Percentiles rank a stretch among this genome's conserved stretches.
phyloP scores from a whole-genome alignment of 2,113 vertebrate species.

The Nothoprocta perdicaria region DNA sequence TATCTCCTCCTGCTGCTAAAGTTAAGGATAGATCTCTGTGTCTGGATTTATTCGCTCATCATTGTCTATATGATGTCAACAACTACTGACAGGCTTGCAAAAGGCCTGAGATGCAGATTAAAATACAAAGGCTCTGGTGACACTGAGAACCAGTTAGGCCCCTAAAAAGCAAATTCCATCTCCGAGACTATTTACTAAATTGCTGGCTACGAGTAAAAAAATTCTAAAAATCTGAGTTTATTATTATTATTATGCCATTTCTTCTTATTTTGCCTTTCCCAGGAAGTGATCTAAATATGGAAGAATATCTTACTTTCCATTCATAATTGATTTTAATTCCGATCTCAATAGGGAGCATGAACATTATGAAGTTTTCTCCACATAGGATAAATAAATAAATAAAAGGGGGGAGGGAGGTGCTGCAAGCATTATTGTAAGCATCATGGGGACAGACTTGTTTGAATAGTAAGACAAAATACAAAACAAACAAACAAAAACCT shows the following conservation, averaged over 20 bases:
- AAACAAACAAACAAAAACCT: not conserved
- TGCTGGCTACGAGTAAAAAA: not conserved
- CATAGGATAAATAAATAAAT: not conserved
- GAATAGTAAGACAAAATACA: not conserved
- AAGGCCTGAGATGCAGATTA: not conserved
- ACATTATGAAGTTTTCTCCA: not conserved
- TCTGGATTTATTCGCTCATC: not conserved
- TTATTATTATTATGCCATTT: not conserved
- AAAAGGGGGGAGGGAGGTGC: not conserved
- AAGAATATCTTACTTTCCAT: not conserved
- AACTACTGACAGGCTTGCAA: not conserved
- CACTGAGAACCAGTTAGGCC: not conserved
- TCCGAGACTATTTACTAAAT: not conserved
- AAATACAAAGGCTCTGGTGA: not conserved
- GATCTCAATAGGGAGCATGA: not conserved
- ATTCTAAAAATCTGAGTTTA: not conserved
- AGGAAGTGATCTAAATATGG: not conserved
- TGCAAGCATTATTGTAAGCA: not conserved
- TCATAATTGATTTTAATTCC: slow-evolving; percentile 12
- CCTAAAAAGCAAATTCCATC: not conserved
- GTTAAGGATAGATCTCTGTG: not conserved
- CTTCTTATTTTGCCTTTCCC: not conserved
- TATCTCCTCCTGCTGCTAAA: not conserved
- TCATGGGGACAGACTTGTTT: accelerated
- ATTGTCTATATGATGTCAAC: not conserved